Conservation (phyloP, 2,888 invertebrate genomes). For the Tenthredo mesomela region DNA sequence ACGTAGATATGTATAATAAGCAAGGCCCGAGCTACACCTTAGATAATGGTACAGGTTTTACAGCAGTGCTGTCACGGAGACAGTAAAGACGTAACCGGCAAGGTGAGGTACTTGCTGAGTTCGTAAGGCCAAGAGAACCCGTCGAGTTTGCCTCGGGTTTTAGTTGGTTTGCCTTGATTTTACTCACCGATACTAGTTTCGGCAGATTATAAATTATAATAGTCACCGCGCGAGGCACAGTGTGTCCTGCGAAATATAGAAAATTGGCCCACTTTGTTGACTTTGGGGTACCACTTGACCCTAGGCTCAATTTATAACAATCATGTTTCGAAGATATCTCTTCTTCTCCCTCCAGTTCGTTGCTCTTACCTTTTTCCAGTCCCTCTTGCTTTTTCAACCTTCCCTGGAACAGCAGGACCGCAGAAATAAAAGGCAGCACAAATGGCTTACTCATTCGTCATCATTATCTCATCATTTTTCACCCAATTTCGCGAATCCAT, state of each 20-base stretch:
- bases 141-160: conserved; percentile 56
- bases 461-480: conserved; percentile 51
- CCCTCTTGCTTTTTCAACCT: not conserved
- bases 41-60: conserved; percentile 72
- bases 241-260: not conserved
- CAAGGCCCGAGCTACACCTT: conserved; percentile 43
- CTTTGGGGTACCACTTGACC: conserved; percentile 36
- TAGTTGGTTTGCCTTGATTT: conserved; percentile 30
- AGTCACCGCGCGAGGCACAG: not conserved
- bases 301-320: conserved; percentile 47
- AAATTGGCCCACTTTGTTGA: conserved; percentile 49
- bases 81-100: conserved; percentile 65
- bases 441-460: conserved; percentile 49
- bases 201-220: not conserved
- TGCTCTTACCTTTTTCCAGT: not conserved
- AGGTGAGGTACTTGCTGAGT: conserved; percentile 64
- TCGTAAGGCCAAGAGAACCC: conserved; percentile 69
- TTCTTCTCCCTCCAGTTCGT: not conserved
- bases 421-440: conserved; percentile 4
- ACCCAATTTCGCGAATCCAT: conserved; percentile 49
- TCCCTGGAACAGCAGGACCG: not conserved
- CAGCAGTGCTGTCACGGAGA: conserved; percentile 66
- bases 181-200: conserved; percentile 1
- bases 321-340: conserved; percentile 17
- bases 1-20: conserved; percentile 9